phyloP scores from a whole-genome alignment of 2,113 vertebrate species.

The Taurulus bubalis region DNA sequence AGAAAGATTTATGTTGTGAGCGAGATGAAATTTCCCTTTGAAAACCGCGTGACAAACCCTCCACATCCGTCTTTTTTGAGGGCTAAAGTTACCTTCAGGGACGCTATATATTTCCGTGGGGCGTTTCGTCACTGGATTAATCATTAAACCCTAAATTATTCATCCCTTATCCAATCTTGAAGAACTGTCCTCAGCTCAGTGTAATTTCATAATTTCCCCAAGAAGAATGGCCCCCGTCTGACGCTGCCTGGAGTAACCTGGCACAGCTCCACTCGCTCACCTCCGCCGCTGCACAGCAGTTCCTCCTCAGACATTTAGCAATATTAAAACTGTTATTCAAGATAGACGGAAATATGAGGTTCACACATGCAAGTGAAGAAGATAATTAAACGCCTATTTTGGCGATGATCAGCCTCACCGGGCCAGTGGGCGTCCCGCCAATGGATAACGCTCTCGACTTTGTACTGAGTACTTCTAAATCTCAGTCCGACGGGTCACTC shows the following conservation, averaged over 20 bases:
- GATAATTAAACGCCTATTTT: too few species aligned
- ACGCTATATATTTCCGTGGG: conserved; percentile 57
- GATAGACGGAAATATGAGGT: conserved; percentile 31
- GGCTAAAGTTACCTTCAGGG: conserved; percentile 79
- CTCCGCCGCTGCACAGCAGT: neutral
- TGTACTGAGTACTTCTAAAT: too few species aligned
- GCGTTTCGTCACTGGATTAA: conserved; percentile 71
- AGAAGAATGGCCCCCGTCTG: conserved; percentile 45
- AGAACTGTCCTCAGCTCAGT: conserved; percentile 60
- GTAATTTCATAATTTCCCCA: conserved; percentile 63
- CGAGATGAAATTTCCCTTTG: conserved; percentile 66
- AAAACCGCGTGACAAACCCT: conserved; percentile 69
- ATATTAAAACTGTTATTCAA: conserved; percentile 12
- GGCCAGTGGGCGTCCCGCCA: too few species aligned
- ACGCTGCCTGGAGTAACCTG: conserved; percentile 24
- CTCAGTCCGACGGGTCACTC: too few species aligned
- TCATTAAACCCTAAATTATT: conserved; percentile 75
- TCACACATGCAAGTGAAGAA: conserved; percentile 22
- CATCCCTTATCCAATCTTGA: conserved; percentile 67
- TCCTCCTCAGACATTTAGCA: conserved; percentile 13
- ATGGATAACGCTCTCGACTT: too few species aligned
- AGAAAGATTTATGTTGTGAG: conserved; percentile 71
- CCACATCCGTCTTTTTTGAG: conserved; percentile 79
- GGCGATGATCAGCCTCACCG: too few species aligned
- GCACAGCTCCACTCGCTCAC: conserved; percentile 20